phyloP scores from a whole-genome alignment of 2,113 vertebrate genomes.

The Pampusana beccarii region DNA sequence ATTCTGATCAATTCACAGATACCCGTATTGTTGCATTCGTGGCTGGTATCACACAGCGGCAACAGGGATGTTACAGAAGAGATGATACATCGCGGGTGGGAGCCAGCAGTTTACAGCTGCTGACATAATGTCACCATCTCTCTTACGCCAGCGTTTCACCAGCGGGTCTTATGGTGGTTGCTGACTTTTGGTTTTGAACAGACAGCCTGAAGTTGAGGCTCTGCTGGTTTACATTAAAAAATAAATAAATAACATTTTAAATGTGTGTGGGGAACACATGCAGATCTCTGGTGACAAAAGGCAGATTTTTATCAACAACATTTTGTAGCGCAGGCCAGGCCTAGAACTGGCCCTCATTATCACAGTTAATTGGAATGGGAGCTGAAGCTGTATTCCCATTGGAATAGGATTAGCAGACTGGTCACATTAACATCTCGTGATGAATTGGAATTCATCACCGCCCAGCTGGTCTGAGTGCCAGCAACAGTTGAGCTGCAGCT shows the following conservation, averaged over 20 bases:
- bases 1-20: not conserved
- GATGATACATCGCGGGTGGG: not conserved
- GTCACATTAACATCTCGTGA: not conserved
- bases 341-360: not conserved
- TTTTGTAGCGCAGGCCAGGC: not conserved
- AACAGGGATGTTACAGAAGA: not conserved
- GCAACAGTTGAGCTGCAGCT: not conserved
- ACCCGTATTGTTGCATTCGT: not conserved
- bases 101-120: not conserved
- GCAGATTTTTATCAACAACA: not conserved
- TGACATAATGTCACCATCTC: not conserved
- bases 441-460: not conserved
- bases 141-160: not conserved
- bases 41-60: not conserved
- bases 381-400: not conserved
- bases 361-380: not conserved
- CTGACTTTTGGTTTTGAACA: not conserved
- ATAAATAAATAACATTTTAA: not conserved
- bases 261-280: not conserved
- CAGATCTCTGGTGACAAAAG: not conserved
- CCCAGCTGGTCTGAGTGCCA: not conserved
- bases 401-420: not conserved
- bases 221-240: not conserved
- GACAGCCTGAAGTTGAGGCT: not conserved
- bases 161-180: not conserved